Base-by-base conservation (phyloP, 2,888 invertebrate species). In the Nipponacmea schrenckii region DNA sequence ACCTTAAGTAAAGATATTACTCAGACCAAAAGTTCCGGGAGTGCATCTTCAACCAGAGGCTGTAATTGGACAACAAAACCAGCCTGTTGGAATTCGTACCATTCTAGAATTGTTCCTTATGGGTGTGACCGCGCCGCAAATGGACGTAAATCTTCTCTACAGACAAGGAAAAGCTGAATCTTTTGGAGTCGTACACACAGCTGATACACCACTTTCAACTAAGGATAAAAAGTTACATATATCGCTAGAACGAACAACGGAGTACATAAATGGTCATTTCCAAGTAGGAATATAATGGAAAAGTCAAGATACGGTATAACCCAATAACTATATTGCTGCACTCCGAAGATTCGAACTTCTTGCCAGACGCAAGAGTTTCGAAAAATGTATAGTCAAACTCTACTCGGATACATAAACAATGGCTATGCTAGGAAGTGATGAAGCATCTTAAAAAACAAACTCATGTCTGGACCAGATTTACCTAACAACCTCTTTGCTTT, bases 401-500 rank as follows among this genome's bases (percentile, higher is more conserved):
- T 67, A 48, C 44, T 46, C 46, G 48, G 67, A 14, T 67, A 67
- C 46, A 67, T 67, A 26, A 26, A 20, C 24, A 67, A 67, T 24
- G 67, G 67, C 17, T 48, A 67, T 20, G 67, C 67, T 17, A n/a
- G 48, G 12, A 48, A 67, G 17, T 67, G n/a, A 67, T 48, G 67
- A 67, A 67, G 67, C 46, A n/a, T 15, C 24, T n/a, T 67, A 17
- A 67, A 67, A 15, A 48, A 67, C 17, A 67, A 67, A 27, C 31
- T 64, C 64, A 31, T 44, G 64, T 17, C 48, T 27, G 64, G 64
- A 20, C 64, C 64, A 14, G 64, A 64, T 17, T 31, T 31, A 39
- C 39, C 31, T 20, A 64, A 64, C 31, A 64, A 64, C 31, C 64
- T 64, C 17, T 64, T 71, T 67, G 71, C 62, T 48, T 66, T 71